Evolutionary conservation across 2,797 vertebrate genomes (phyloP).

Genomic region (Sebastes umbrosus): DNA sequence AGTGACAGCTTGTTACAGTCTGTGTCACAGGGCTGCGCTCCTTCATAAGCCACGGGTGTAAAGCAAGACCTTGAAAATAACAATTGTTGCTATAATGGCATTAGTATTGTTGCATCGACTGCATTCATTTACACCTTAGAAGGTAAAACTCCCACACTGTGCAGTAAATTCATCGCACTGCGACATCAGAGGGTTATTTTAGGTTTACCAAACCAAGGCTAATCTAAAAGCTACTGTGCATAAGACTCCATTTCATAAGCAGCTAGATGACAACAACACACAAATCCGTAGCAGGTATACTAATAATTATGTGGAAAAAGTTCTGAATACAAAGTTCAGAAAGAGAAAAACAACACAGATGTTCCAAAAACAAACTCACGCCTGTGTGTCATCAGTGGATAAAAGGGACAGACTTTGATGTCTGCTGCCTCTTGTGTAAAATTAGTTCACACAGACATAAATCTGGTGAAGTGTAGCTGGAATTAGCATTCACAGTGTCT

Average conservation of each 20-base stretch:
- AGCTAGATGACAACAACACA: constrained; percentile 14
- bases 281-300: constrained; percentile 26
- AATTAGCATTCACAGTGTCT: constrained; percentile 67
- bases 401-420: constrained; percentile 55
- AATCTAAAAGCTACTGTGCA: constrained; percentile 28
- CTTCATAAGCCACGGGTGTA: constrained; percentile 24
- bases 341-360: constrained; percentile 43
- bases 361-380: constrained; percentile 39
- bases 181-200: constrained; percentile 25
- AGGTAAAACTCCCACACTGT: neutral
- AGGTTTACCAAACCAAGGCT: constrained; percentile 10
- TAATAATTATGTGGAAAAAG: constrained; percentile 29
- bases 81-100: constrained; percentile 12
- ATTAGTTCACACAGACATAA: constrained; percentile 67
- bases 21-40: constrained; percentile 24
- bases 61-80: constrained; percentile 39
- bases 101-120: neutral
- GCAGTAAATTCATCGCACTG: neutral
- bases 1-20: constrained; percentile 43
- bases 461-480: constrained; percentile 61
- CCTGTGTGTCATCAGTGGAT: constrained; percentile 30
- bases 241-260: constrained; percentile 40
- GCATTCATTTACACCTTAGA: neutral
- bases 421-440: constrained; percentile 64
- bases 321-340: constrained; percentile 28